Evolutionary conservation across 2,113 vertebrate genomes (phyloP), one percentile per base, ranked within the genome.

Genomic region (Rhynchopsitta pachyrhyncha): DNA sequence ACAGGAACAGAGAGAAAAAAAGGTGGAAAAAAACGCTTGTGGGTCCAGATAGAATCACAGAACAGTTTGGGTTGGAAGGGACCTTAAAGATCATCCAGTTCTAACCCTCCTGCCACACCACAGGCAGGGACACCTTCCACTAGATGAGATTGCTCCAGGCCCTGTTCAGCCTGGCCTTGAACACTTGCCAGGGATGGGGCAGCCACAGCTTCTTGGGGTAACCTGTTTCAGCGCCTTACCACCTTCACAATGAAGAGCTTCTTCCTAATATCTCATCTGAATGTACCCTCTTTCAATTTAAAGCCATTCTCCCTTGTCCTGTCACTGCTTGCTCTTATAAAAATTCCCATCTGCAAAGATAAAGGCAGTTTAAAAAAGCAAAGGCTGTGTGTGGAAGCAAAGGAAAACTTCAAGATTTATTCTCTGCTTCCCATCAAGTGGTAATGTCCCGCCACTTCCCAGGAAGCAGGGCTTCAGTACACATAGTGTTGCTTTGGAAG

Each of bases 371-470:
- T 10, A 49, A 17, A 29, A 49, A 82, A 70, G 17, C 16, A 29
- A 42, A 49, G 12, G 12, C 31, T 60, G n/a, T 75, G 25, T 4
- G 14, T 6, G 15, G 18, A 57, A 37, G 35, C 53, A 33, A 37
- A 57, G 49, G 33, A 44, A 39, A 22, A 9, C 13, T 9, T 9
- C 25, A 76, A 50, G 18, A 31, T 13, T 75, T 81, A 37, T 62
- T 37, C 23, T 62, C 35, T 62, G 11, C 59, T 62, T 62, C 59
- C 12, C 22, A 17, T 69, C 16, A 44, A 13, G 33, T 64, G 41
- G 35, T 20, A 12, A 0, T 70, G 25, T 76, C 55, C 17, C 44
- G 15, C 7, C 23, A 18, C 18, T 75, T 76, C 12, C 15, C 0
- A 0, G 27, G 16, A 87, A 29, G 10, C 55, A 50, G 3, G 6